phyloP scores from a whole-genome alignment of 2,113 vertebrate species.

The Excalfactoria chinensis region DNA sequence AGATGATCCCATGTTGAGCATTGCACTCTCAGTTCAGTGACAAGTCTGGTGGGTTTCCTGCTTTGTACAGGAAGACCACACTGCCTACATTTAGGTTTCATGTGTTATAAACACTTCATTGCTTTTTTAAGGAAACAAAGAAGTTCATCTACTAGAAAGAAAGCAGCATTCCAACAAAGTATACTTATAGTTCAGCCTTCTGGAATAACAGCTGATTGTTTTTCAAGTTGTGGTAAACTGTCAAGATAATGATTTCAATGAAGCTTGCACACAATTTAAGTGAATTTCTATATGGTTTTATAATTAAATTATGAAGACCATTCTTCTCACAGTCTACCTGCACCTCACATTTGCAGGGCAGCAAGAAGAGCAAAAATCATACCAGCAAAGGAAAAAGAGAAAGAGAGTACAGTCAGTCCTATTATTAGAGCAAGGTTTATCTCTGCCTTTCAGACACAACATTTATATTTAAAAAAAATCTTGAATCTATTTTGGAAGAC shows the following conservation, averaged over 20 bases:
- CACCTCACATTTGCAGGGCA: background rate
- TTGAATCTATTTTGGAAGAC: background rate
- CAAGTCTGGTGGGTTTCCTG: background rate
- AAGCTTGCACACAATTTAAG: background rate
- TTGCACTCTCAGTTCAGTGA: background rate
- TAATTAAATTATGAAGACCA: background rate
- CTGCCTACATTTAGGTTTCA: background rate
- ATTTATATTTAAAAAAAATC: background rate
- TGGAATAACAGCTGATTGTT: background rate
- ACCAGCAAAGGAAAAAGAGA: background rate
- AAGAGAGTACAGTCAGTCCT: background rate
- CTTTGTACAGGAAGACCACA: too few species aligned
- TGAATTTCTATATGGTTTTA: background rate
- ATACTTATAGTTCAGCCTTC: background rate
- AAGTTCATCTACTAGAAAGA: background rate
- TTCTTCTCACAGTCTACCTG: background rate
- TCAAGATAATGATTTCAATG: background rate
- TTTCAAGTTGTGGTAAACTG: background rate
- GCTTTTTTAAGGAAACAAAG: background rate
- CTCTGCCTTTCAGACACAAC: background rate
- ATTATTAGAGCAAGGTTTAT: background rate
- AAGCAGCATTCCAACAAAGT: background rate
- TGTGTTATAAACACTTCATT: fast-evolving
- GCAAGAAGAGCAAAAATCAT: background rate
- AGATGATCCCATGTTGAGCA: fast-evolving